Percentiles rank a stretch among this genome's conserved stretches.
These are phyloP conservation scores for Cheilosia scutellata DNA, from an alignment of 2,888 invertebrate genomes.

Conservation along the genomic window DNA sequence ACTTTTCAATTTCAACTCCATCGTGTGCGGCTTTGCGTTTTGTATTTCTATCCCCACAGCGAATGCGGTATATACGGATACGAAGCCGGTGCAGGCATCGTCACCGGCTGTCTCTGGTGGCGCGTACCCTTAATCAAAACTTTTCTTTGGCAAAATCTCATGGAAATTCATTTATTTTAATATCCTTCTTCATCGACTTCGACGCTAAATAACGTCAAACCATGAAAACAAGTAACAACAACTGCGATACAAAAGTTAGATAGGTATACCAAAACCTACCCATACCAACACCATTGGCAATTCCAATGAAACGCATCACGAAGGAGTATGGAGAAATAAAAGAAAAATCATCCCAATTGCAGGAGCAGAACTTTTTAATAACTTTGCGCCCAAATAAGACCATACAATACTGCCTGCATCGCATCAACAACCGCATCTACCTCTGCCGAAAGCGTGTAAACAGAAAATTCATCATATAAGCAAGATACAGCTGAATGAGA, in stretches of 20 bases:
- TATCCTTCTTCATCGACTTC: conserved; percentile 11
- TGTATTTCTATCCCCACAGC: neutral
- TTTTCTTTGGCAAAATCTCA: conserved; percentile 42
- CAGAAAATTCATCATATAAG: conserved; percentile 58
- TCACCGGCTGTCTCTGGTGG: neutral
- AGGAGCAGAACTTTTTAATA: conserved; percentile 59
- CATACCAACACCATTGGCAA: neutral
- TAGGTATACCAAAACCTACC: neutral
- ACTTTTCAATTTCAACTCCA: conserved; percentile 58
- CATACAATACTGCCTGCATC: neutral
- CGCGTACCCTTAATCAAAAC: conserved; percentile 62
- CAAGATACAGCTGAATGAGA: conserved; percentile 28
- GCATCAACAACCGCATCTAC: conserved; percentile 36
- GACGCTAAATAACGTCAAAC: conserved; percentile 27
- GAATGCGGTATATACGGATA: neutral
- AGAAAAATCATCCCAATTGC: conserved; percentile 33
- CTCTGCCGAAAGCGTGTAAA: conserved; percentile 59
- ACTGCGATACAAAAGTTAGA: conserved; percentile 20
- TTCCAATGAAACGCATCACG: conserved; percentile 2
- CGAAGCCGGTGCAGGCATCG: neutral
- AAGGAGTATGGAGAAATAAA: neutral
- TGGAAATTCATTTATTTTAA: conserved; percentile 57
- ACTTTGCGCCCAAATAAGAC: conserved; percentile 52
- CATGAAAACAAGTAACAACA: conserved; percentile 13
- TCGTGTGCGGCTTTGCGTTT: conserved; percentile 25